Conservation (phyloP, 1,140 invertebrate species). For the Saccostrea cuccullata region DNA sequence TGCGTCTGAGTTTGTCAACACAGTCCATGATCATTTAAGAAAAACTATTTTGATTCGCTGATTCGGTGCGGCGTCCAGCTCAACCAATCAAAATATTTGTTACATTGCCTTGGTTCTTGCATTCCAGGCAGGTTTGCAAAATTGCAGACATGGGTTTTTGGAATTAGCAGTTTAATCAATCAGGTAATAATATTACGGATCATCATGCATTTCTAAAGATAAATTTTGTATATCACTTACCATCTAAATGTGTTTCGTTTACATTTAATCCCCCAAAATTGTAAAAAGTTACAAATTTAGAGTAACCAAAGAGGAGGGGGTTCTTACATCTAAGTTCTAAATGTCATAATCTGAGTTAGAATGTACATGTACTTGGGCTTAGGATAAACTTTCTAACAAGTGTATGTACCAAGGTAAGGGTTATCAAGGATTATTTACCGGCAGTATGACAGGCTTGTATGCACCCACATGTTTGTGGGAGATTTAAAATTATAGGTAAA, state of each 20-base stretch:
- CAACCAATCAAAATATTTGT: slow-evolving; percentile 61
- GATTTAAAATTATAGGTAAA: too few species aligned
- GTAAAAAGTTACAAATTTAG: not conserved
- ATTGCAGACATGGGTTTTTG: not conserved
- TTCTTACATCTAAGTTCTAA: too few species aligned
- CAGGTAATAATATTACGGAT: not conserved
- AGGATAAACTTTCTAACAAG: too few species aligned
- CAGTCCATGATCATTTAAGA: slow-evolving; percentile 16
- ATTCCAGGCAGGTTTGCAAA: slow-evolving; percentile 23
- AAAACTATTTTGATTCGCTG: slow-evolving; percentile 52
- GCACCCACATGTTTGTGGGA: too few species aligned
- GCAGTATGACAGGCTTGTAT: too few species aligned
- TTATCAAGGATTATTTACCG: too few species aligned
- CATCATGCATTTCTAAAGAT: not conserved
- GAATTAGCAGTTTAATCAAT: not conserved
- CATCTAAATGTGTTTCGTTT: not conserved
- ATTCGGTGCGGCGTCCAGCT: slow-evolving; percentile 55
- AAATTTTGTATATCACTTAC: too few species aligned
- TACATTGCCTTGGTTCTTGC: slow-evolving; percentile 17
- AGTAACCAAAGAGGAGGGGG: too few species aligned
- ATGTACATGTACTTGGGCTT: too few species aligned
- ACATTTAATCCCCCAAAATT: not conserved
- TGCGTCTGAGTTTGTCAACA: slow-evolving; percentile 28
- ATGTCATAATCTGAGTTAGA: too few species aligned
- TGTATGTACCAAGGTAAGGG: too few species aligned